phyloP scores from a whole-genome alignment of 37 sponge, comb jelly and placozoan genomes.

The Chondrosia reniformis region DNA sequence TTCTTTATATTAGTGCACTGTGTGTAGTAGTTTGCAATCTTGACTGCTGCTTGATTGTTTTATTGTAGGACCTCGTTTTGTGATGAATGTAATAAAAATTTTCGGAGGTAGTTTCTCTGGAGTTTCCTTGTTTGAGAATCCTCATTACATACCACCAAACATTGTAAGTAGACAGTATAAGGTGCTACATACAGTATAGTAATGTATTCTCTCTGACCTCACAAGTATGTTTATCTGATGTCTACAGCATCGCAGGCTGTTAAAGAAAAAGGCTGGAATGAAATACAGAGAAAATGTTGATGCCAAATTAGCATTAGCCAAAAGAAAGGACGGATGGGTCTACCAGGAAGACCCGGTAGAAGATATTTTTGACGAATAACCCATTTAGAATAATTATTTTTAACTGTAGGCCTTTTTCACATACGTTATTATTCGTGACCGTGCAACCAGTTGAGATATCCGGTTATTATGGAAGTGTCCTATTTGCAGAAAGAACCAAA shows the following conservation, averaged over 20 bases:
- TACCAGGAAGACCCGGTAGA: constrained; percentile 43
- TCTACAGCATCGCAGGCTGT: constrained; percentile 41
- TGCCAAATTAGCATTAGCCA: constrained; percentile 18
- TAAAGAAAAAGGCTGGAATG: constrained; percentile 36
- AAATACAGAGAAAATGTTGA: constrained; percentile 50
- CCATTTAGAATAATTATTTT: too few relatives aligned
- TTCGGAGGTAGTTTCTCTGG: constrained; percentile 98
- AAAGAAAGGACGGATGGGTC: constrained; percentile 28
- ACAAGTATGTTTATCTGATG: not conserved
- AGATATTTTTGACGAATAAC: constrained; percentile 36
- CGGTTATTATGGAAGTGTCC: too few relatives aligned
- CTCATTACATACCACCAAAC: constrained; percentile 88
- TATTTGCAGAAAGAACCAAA: too few relatives aligned
- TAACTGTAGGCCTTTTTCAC: too few relatives aligned
- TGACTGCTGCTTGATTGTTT: not conserved
- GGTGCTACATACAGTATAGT: too few relatives aligned
- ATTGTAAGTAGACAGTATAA: constrained; percentile 68
- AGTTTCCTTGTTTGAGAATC: constrained; percentile 85
- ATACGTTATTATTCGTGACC: too few relatives aligned
- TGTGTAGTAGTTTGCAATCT: not conserved
- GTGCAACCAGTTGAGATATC: too few relatives aligned
- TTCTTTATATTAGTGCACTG: not conserved
- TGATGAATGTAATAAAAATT: constrained; percentile 81
- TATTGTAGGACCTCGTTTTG: constrained; percentile 86
- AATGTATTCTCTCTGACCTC: not conserved